Conservation (phyloP, 2,113 vertebrate genomes). For the Chitala chitala region DNA sequence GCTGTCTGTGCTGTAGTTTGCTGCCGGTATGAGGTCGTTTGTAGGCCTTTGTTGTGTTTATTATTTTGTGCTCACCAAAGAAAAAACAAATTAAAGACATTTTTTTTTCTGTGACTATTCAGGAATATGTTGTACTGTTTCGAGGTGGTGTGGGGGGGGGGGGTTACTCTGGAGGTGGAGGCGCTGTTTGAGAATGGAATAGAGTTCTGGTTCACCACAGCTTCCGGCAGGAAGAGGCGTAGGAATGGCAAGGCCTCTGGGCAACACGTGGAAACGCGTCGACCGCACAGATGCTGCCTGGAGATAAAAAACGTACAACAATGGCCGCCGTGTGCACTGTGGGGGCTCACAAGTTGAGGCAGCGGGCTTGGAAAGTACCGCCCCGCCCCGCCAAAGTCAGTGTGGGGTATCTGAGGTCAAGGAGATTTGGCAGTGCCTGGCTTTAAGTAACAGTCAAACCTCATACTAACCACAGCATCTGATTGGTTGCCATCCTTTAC, state of each 20-base stretch:
- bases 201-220: slow-evolving; percentile 6
- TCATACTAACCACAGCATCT: neutral
- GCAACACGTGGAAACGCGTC: slow-evolving; percentile 29
- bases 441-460: neutral
- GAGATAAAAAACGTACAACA: slow-evolving; percentile 46
- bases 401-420: neutral
- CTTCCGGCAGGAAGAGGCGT: slow-evolving; percentile 54
- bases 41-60: too few relatives aligned
- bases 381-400: too few relatives aligned
- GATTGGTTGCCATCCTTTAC: neutral
- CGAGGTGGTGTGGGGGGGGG: neutral
- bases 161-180: neutral
- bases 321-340: slow-evolving; percentile 24
- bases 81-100: too few relatives aligned
- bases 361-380: neutral
- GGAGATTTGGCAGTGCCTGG: neutral
- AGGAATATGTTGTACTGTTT: neutral
- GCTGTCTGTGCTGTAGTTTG: too few relatives aligned
- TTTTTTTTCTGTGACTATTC: too few relatives aligned
- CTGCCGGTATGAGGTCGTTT: too few relatives aligned
- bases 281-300: slow-evolving; percentile 44
- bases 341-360: neutral
- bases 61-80: too few relatives aligned
- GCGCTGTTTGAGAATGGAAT: neutral
- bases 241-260: slow-evolving; percentile 47